Percentiles rank a stretch among this genome's conserved stretches.
Evolutionary conservation across 2,888 invertebrate species (phyloP).

Genomic region (Caenorhabditis afra): DNA sequence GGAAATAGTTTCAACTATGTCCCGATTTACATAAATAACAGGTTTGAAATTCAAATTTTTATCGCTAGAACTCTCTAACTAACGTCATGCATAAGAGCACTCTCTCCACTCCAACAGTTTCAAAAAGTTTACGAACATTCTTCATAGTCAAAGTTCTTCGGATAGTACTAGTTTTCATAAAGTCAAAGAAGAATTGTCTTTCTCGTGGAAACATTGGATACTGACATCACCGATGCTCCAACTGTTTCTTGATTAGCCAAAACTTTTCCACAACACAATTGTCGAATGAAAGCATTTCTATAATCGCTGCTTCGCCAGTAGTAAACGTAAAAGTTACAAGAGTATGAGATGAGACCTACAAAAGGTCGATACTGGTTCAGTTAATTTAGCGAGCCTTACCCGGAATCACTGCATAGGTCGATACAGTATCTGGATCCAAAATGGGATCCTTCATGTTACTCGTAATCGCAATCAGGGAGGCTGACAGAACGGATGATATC

Average conservation of each 20-base stretch:
- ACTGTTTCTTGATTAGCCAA: slow-evolving; percentile 28
- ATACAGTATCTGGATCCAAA: slow-evolving; percentile 52
- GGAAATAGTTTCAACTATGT: too few relatives aligned
- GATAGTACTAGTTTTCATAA: too few relatives aligned
- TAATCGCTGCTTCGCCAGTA: slow-evolving; percentile 68
- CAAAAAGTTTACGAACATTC: too few relatives aligned
- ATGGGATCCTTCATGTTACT: slow-evolving; percentile 47
- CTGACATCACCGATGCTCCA: slow-evolving; percentile 27
- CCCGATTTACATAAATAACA: too few relatives aligned
- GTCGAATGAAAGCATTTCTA: slow-evolving; percentile 58
- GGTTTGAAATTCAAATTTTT: too few relatives aligned
- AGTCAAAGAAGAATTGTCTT: neutral
- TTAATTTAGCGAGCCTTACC: slow-evolving; percentile 27
- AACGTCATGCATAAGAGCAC: too few relatives aligned
- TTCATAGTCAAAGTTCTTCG: too few relatives aligned
- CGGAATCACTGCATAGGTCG: slow-evolving; percentile 64
- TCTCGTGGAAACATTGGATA: slow-evolving; percentile 35
- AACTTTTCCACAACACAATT: slow-evolving; percentile 83
- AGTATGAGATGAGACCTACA: slow-evolving; percentile 64
- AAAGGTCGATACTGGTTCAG: neutral
- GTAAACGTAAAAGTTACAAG: slow-evolving; percentile 69
- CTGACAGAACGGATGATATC: slow-evolving; percentile 54
- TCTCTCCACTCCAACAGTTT: too few relatives aligned
- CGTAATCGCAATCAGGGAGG: slow-evolving; percentile 48
- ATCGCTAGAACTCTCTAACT: too few relatives aligned